Percentiles rank a stretch among this genome's conserved stretches.
phyloP scores from a whole-genome alignment of 2,888 invertebrate species.

The Diogma glabrata region DNA sequence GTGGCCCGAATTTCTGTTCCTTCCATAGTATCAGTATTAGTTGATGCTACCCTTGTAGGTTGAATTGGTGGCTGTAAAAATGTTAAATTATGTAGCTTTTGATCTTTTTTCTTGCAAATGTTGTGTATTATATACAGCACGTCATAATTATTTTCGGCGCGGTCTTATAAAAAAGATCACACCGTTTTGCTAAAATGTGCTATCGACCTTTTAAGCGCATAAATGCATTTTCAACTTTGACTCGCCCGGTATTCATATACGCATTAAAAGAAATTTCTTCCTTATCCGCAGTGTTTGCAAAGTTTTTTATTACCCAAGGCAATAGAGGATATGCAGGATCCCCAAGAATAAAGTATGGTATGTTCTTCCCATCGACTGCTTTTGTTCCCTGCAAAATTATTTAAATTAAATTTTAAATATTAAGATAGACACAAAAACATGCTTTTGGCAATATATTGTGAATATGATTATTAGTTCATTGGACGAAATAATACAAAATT shows the following conservation, averaged over 20 bases:
- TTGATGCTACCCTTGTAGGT: too few relatives aligned
- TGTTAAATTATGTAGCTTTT: not conserved
- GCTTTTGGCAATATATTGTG: too few relatives aligned
- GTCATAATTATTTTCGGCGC: conserved; percentile 20
- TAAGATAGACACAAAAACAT: too few relatives aligned
- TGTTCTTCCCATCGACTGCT: conserved; percentile 12
- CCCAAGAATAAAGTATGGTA: conserved; percentile 20
- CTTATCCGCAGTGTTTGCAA: conserved; percentile 11
- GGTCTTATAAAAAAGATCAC: conserved; percentile 19
- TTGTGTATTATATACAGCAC: conserved; percentile 16
- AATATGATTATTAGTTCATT: too few relatives aligned
- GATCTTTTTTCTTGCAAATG: conserved; percentile 2
- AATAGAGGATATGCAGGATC: conserved; percentile 21
- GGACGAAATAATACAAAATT: too few relatives aligned
- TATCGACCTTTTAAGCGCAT: conserved; percentile 23
- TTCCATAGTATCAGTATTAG: too few relatives aligned
- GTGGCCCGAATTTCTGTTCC: too few relatives aligned
- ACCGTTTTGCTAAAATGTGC: conserved; percentile 21
- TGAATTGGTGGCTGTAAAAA: not conserved
- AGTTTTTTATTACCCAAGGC: conserved; percentile 21
- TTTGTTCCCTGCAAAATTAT: too few relatives aligned
- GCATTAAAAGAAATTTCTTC: conserved; percentile 22
- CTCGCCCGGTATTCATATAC: conserved; percentile 13
- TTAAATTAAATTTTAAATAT: too few relatives aligned
- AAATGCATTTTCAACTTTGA: conserved; percentile 22